Evolutionary conservation across 2,797 vertebrate genomes (phyloP).

Genomic region (Tamandua tetradactyla): DNA sequence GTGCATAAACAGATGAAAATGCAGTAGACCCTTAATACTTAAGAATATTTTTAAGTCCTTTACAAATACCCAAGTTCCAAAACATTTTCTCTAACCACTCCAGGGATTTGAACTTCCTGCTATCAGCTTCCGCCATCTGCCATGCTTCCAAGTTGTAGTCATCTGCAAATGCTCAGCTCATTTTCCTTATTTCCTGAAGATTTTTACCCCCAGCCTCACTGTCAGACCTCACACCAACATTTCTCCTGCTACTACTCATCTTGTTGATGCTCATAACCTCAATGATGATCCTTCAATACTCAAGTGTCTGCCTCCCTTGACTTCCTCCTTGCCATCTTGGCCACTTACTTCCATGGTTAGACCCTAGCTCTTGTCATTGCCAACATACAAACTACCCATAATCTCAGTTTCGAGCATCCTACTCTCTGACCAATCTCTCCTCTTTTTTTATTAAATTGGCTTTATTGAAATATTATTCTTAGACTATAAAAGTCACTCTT

Average conservation of each 20-base stretch:
- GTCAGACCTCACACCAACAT: not conserved
- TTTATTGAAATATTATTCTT: slow-evolving; percentile 14
- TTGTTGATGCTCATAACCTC: not conserved
- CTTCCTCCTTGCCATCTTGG: not conserved
- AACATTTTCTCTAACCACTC: not conserved
- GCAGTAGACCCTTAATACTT: not conserved
- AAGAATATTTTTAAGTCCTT: not conserved
- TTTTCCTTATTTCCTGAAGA: not conserved
- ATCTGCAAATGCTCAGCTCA: not conserved
- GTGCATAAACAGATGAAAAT: not conserved
- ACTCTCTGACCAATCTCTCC: not conserved
- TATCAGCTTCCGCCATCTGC: not conserved
- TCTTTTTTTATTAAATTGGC: not conserved
- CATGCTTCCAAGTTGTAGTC: not conserved
- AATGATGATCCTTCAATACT: too few species aligned
- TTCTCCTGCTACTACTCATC: not conserved
- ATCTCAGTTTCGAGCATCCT: not conserved
- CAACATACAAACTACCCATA: not conserved
- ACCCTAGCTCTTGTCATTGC: not conserved
- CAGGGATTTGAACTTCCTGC: not conserved
- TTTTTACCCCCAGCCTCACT: not conserved
- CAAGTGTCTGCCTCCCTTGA: not conserved
- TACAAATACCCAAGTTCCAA: not conserved
- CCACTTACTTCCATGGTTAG: not conserved
- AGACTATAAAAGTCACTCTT: too few species aligned